Evolutionary conservation across 1,140 invertebrate species (phyloP).

Genomic region (Globodera rostochiensis): DNA sequence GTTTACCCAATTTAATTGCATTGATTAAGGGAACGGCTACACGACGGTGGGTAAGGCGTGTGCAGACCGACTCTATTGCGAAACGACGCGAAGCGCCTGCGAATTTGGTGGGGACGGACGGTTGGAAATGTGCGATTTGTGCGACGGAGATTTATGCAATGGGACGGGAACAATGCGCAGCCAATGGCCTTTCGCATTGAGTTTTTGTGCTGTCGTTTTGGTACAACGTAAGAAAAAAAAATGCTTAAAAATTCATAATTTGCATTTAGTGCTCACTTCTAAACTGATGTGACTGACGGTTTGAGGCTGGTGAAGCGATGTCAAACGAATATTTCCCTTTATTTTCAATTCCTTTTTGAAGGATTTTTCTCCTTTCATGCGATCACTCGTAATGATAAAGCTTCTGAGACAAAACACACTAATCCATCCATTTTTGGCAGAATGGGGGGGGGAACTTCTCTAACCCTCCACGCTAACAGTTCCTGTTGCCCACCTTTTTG

Average conservation of each 20-base stretch:
- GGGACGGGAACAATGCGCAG: background rate
- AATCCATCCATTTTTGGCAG: background rate
- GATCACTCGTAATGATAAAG: too few species aligned
- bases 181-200: background rate
- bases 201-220: background rate
- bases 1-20: too few species aligned
- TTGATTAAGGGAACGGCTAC: constrained; percentile 1
- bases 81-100: background rate
- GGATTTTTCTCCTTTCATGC: background rate
- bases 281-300: background rate
- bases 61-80: constrained; percentile 2
- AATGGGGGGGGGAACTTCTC: background rate
- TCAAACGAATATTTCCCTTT: background rate
- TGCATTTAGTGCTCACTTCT: background rate
- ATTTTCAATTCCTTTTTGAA: background rate
- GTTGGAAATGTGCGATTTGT: constrained; percentile 1
- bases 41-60: background rate
- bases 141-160: constrained; percentile 9
- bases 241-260: background rate
- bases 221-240: background rate
- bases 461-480: background rate
- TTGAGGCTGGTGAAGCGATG: too few species aligned
- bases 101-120: background rate
- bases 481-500: constrained; percentile 1
- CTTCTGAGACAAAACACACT: background rate